A percentile compares a stretch with the other conserved stretches of the same genome.
Evolutionary conservation across 2,888 invertebrate species (phyloP).

Genomic region (Clivina fossor): DNA sequence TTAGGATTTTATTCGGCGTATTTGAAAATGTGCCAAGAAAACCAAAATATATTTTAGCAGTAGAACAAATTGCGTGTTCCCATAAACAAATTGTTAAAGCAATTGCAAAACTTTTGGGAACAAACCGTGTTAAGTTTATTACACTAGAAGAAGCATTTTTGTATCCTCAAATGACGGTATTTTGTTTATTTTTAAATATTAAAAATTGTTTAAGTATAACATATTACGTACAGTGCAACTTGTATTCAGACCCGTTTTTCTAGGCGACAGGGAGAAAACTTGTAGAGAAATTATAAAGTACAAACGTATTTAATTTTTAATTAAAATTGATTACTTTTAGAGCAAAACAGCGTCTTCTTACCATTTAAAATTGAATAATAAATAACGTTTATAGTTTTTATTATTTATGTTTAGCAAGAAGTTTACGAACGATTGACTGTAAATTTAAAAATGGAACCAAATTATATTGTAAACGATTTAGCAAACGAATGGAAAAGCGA

Average conservation of each 20-base stretch:
- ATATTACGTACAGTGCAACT: neutral
- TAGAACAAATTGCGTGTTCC: slow-evolving; percentile 61
- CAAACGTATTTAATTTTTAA: no score
- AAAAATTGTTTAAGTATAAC: neutral
- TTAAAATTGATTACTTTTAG: no score
- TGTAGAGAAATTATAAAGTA: no score
- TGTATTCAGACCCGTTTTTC: no score
- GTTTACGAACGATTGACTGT: slow-evolving; percentile 60
- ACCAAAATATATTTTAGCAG: slow-evolving; percentile 64
- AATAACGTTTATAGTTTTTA: neutral
- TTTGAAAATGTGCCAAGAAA: slow-evolving; percentile 58
- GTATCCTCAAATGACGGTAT: slow-evolving; percentile 56
- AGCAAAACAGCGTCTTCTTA: no score
- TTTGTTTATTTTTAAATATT: slow-evolving; percentile 15
- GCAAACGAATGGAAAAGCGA: slow-evolving; percentile 61
- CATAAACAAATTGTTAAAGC: slow-evolving; percentile 60
- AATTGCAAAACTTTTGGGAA: slow-evolving; percentile 58
- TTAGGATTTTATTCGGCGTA: slow-evolving; percentile 45
- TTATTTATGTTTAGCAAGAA: slow-evolving; percentile 55
- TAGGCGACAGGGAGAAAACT: no score
- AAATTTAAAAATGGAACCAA: slow-evolving; percentile 63
- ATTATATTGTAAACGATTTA: slow-evolving; percentile 55
- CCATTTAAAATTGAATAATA: no score
- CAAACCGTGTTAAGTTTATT: slow-evolving; percentile 60
- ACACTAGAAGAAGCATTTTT: slow-evolving; percentile 61